phyloP scores from a whole-genome alignment of 2,113 vertebrate species.

The Amphiprion percula region DNA sequence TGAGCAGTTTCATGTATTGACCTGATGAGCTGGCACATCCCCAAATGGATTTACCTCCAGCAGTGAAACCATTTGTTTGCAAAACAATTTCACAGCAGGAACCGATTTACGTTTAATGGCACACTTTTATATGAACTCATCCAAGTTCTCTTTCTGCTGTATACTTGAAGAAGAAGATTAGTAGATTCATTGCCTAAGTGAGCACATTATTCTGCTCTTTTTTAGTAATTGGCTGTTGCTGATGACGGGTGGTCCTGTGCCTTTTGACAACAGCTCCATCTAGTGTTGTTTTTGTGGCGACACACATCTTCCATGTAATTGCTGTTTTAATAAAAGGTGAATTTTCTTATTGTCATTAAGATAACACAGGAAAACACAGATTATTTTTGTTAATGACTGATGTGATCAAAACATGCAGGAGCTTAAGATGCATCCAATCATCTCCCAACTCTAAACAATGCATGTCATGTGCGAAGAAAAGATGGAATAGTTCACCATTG shows the following conservation, averaged over 20 bases:
- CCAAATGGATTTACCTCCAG: constrained; percentile 12
- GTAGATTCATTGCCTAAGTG: neutral
- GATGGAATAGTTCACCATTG: too few species aligned
- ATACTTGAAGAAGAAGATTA: neutral
- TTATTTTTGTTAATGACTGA: too few species aligned
- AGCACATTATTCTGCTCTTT: neutral
- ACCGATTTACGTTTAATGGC: neutral
- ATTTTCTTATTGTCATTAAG: too few species aligned
- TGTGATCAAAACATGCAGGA: too few species aligned
- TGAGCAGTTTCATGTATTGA: constrained; percentile 36
- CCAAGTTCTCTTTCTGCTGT: neutral
- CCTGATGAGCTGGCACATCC: constrained; percentile 28
- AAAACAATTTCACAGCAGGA: neutral
- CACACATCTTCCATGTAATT: constrained; percentile 14
- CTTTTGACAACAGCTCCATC: constrained; percentile 55
- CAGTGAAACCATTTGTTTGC: neutral
- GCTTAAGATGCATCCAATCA: too few species aligned
- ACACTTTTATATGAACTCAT: neutral
- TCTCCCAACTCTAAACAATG: too few species aligned
- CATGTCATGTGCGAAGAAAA: too few species aligned
- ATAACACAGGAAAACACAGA: too few species aligned
- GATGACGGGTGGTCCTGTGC: neutral
- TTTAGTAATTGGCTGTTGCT: neutral
- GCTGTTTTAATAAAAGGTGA: neutral
- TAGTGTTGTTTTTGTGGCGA: constrained; percentile 21